phyloP scores from a whole-genome alignment of 2,113 vertebrate species.

The Otis tarda region DNA sequence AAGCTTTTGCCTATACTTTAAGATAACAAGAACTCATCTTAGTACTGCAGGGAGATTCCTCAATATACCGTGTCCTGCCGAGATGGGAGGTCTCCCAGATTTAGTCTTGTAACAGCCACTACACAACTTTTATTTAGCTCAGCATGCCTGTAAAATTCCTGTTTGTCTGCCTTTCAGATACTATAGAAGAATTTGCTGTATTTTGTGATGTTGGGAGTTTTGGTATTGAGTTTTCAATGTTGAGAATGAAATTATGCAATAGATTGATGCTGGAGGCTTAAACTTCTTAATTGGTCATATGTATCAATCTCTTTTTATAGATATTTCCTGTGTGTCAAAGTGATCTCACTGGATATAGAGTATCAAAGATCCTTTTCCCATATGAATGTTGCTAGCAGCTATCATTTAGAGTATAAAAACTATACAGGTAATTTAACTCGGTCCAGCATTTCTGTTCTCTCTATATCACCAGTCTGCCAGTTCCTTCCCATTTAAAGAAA shows the following conservation, averaged over 20 bases:
- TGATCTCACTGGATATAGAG: neutral
- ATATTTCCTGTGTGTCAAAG: neutral
- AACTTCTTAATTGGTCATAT: neutral
- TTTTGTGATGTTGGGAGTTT: neutral
- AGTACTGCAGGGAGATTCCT: neutral
- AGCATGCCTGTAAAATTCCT: neutral
- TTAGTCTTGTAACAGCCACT: neutral
- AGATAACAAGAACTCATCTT: neutral
- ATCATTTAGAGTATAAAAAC: neutral
- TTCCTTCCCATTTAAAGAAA: neutral
- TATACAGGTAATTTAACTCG: neutral
- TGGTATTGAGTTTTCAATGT: neutral
- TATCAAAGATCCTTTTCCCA: neutral
- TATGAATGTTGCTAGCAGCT: neutral
- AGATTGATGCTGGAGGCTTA: neutral
- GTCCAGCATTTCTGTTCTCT: neutral
- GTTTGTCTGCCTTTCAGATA: neutral
- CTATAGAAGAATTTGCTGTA: accelerated
- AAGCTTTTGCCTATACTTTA: neutral
- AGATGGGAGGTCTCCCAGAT: neutral
- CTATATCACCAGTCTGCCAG: neutral
- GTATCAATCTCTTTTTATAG: neutral
- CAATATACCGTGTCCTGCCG: too few species aligned
- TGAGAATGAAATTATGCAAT: neutral
- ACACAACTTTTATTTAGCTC: neutral